Conservation (phyloP, 2,113 vertebrate species). For the Tetraodon nigroviridis region DNA sequence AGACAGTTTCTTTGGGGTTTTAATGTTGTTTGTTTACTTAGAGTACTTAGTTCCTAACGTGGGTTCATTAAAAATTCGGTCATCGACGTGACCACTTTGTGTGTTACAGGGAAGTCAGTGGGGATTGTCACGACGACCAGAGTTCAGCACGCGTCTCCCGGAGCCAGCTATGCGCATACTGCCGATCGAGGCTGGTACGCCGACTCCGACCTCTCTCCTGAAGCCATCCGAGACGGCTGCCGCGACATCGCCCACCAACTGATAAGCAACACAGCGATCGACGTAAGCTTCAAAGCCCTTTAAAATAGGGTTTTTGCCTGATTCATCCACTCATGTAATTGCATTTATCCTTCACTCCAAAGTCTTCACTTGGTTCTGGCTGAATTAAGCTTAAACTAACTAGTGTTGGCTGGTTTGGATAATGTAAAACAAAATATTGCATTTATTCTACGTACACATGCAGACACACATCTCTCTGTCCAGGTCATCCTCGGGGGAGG, state of each 20-base stretch:
- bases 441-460: not conserved
- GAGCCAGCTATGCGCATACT: constrained; percentile 68
- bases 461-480: constrained; percentile 9
- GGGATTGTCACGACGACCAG: constrained; percentile 79
- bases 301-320: too few species aligned
- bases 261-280: constrained; percentile 74
- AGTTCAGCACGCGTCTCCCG: constrained; percentile 79
- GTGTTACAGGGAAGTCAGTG: constrained; percentile 75
- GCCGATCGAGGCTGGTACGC: constrained; percentile 74
- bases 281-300: constrained; percentile 65
- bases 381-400: too few species aligned
- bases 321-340: too few species aligned
- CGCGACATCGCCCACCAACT: constrained; percentile 76
- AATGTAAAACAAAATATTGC: too few species aligned
- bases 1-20: too few species aligned
- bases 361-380: too few species aligned
- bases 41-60: too few species aligned
- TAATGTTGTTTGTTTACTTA: too few species aligned
- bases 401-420: too few species aligned
- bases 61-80: not conserved
- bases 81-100: not conserved
- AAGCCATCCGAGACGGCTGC: constrained; percentile 62
- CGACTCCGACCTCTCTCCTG: constrained; percentile 54
- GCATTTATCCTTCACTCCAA: too few species aligned
- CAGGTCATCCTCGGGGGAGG: constrained; percentile 82